Evolutionary conservation across 2,797 vertebrate genomes (phyloP).

Genomic region (Psittacula derbiana): DNA sequence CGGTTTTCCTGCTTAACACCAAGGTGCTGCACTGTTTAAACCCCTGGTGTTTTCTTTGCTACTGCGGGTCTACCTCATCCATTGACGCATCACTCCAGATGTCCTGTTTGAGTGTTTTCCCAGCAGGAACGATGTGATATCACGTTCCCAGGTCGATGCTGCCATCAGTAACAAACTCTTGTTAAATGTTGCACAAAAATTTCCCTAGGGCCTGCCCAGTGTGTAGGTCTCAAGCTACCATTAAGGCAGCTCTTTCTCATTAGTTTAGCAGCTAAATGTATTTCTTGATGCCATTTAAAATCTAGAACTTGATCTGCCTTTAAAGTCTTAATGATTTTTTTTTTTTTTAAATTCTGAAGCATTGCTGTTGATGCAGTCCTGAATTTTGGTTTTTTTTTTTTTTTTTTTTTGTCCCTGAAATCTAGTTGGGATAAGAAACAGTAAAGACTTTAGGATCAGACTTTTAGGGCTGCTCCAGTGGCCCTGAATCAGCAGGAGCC

Average conservation of each 20-base stretch:
- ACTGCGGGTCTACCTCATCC: rapidly evolving
- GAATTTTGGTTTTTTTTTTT: neutral
- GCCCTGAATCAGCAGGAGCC: neutral
- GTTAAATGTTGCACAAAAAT: neutral
- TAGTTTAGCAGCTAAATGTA: neutral
- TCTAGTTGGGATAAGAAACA: neutral
- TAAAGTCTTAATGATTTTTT: neutral
- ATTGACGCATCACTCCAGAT: rapidly evolving
- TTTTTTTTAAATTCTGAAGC: neutral
- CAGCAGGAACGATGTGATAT: neutral
- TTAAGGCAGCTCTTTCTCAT: neutral
- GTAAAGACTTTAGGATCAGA: neutral
- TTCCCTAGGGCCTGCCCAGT: neutral
- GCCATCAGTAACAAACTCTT: neutral
- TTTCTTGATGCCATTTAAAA: neutral
- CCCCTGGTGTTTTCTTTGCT: neutral
- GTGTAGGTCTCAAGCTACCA: neutral
- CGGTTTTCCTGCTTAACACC: neutral
- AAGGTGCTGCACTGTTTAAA: neutral
- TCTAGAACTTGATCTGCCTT: neutral
- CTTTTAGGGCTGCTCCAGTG: neutral
- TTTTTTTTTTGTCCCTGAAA: neutral
- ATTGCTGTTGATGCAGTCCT: neutral
- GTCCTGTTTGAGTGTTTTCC: neutral
- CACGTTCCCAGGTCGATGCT: rapidly evolving